phyloP scores from a whole-genome alignment of 92 coral and sea anemone genomes.

The Epizoanthus ramosus region DNA sequence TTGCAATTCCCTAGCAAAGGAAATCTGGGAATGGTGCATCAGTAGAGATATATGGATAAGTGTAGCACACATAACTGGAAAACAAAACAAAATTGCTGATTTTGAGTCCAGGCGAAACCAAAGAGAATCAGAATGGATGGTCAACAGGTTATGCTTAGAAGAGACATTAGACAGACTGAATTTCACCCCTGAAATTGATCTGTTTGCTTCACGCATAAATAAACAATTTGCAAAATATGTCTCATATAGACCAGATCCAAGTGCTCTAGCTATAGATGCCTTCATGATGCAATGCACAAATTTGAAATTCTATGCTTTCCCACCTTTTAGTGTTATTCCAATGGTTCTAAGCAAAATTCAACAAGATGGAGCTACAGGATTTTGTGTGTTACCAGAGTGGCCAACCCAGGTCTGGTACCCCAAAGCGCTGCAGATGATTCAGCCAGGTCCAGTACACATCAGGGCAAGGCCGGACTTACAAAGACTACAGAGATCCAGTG shows the following conservation, averaged over 20 bases:
- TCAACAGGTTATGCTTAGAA: neutral
- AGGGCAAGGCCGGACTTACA: slow-evolving; percentile 31
- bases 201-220: slow-evolving; percentile 52
- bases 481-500: slow-evolving; percentile 45
- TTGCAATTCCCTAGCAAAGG: slow-evolving; percentile 1
- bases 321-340: slow-evolving; percentile 42
- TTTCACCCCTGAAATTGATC: slow-evolving; percentile 31
- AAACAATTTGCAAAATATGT: slow-evolving; percentile 39
- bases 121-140: slow-evolving; percentile 40
- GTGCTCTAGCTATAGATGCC: slow-evolving; percentile 35
- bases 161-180: slow-evolving; percentile 12
- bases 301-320: slow-evolving; percentile 29
- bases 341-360: slow-evolving; percentile 33
- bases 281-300: slow-evolving; percentile 23
- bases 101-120: slow-evolving; percentile 22
- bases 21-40: neutral
- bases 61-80: neutral
- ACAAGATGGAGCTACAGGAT: slow-evolving; percentile 14
- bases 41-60: neutral
- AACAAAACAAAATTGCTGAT: neutral
- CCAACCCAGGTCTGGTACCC: slow-evolving; percentile 42
- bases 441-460: neutral
- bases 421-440: neutral
- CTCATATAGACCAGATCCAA: slow-evolving; percentile 44
- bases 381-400: slow-evolving; percentile 37